A percentile compares a stretch with the other conserved stretches of the same genome.
phyloP scores from a whole-genome alignment of 2,113 vertebrate genomes.

The Oncorhynchus tshawytscha region DNA sequence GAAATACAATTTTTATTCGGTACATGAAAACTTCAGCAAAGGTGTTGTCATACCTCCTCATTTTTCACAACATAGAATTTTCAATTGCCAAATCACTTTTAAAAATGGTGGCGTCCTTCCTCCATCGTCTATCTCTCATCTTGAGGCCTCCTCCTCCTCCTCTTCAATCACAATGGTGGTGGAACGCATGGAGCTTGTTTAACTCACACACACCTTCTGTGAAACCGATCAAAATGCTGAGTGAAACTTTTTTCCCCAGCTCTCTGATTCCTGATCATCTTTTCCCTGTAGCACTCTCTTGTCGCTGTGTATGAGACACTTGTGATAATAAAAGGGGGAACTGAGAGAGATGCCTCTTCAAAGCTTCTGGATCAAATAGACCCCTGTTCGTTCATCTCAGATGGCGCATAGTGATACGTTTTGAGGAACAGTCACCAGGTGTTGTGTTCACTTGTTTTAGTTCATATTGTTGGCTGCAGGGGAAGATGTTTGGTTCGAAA shows the following conservation, averaged over 20 bases:
- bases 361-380: constrained; percentile 1
- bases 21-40: too few relatives aligned
- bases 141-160: neutral
- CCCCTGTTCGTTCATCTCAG: neutral
- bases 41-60: too few relatives aligned
- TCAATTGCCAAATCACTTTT: too few relatives aligned
- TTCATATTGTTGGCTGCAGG: neutral
- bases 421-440: neutral
- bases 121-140: neutral
- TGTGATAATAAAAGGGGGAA: neutral
- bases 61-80: too few relatives aligned
- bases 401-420: neutral
- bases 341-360: neutral
- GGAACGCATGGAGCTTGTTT: neutral
- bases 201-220: neutral
- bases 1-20: too few relatives aligned
- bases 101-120: neutral
- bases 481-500: neutral
- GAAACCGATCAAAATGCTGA: neutral
- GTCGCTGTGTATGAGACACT: neutral
- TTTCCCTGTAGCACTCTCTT: neutral
- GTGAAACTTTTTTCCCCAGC: constrained; percentile 4
- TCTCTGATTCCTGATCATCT: neutral
- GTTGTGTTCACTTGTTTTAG: neutral
- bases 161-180: neutral